A percentile compares a stretch with the other conserved stretches of the same genome.
Evolutionary conservation across 2,797 vertebrate genomes (phyloP).

Genomic region (Botia almorhae): DNA sequence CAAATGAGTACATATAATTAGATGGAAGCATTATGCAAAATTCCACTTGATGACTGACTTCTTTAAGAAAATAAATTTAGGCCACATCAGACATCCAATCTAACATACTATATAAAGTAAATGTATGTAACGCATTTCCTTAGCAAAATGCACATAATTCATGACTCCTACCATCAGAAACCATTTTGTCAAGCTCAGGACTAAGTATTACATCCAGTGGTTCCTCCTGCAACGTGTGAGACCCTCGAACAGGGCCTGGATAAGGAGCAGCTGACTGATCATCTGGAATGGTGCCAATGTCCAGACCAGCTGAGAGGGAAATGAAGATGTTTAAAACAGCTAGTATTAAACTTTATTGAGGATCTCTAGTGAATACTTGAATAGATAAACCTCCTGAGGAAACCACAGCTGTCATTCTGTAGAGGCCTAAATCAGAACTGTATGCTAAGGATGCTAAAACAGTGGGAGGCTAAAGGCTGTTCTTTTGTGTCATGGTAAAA

Average conservation of each 20-base stretch:
- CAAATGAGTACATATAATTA: constrained; percentile 38
- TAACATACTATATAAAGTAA: no score
- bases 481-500: constrained; percentile 48
- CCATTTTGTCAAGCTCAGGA: constrained; percentile 97
- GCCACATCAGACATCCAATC: no score
- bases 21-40: background rate
- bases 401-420: constrained; percentile 33
- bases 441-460: constrained; percentile 4
- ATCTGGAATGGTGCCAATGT: constrained; percentile 81
- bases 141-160: background rate
- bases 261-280: constrained; percentile 80
- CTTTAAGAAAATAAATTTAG: no score
- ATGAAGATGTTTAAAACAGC: background rate
- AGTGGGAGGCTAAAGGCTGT: constrained; percentile 19
- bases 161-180: constrained; percentile 86
- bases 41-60: no score
- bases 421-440: constrained; percentile 34
- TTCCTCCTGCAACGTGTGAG: constrained; percentile 84
- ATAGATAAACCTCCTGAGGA: background rate
- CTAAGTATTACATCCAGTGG: constrained; percentile 93
- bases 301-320: constrained; percentile 80
- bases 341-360: constrained; percentile 22
- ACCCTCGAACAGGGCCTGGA: constrained; percentile 71
- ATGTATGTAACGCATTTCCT: no score
- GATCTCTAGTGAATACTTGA: constrained; percentile 16